Evolutionary conservation across 1,140 invertebrate species (phyloP), one percentile per base, ranked within the genome.

Genomic region (Nasonia giraulti): DNA sequence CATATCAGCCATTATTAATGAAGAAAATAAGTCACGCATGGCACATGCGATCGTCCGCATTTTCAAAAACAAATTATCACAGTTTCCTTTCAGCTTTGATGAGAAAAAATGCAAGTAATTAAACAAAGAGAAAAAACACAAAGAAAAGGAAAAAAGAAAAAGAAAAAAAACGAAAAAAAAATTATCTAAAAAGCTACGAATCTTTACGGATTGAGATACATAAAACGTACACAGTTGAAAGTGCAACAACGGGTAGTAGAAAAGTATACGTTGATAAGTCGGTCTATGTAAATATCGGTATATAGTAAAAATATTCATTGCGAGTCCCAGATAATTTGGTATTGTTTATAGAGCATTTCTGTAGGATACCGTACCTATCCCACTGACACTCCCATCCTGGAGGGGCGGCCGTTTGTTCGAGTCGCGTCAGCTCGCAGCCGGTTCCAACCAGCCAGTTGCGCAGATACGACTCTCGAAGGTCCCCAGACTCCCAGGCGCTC

Each of bases 361-460:
- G 86, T 87, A 87, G 87, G 87, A 88, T 89, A 91, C 89, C 94
- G 91, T 96, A 96, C 96, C 95, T 96, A 95, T 96, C 95, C 96
- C 96, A 96, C 87, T 95, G 94, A 91, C 95, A 95, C 78, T 94
- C 93, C 95, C 96, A 96, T 87, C 95, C 95, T 40, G 92, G 90
- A 12, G 96, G 95, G n/a, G 95, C 94, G 12, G 95, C 95, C 62
- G 94, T 94, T 89, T 94, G 91, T 90, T 95, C 95, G 82, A 95
- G 92, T 87, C 94, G 93, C 87, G 91, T 92, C 88, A 96, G 89
- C 92, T 96, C 94, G 86, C 93, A 90, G 89, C 94, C 93, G 14
- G 94, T 95, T 71, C 93, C 93, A 55, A 92, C 92, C 84, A 96
- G 90, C 94, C 95, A 96, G 66, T 93, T 91, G 79, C 93, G 89